A percentile compares a stretch with the other conserved stretches of the same genome.
phyloP scores from a whole-genome alignment of 35 echinoderm and acorn worm genomes.

The Apostichopus californicus region DNA sequence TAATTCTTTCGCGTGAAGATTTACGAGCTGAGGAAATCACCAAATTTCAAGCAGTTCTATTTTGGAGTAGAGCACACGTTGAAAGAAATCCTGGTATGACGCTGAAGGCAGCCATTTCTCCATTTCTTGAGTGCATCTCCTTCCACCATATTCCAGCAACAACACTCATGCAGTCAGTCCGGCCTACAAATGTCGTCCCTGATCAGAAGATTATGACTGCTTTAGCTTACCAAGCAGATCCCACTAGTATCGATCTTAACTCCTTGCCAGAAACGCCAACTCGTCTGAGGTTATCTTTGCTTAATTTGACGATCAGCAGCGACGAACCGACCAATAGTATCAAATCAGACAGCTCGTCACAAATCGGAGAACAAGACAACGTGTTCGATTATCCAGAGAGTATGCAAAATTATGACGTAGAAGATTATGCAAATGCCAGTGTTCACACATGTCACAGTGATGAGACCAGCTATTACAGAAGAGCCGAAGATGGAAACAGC shows the following conservation, averaged over 20 bases:
- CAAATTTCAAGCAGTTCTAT: conserved; percentile 87
- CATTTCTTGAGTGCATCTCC: conserved; percentile 89
- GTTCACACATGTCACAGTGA: conserved; percentile 30
- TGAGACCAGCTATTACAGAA: conserved; percentile 38
- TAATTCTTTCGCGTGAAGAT: conserved; percentile 92
- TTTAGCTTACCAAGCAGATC: conserved; percentile 95
- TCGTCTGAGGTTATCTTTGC: conserved; percentile 37
- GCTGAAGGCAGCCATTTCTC: conserved; percentile 73
- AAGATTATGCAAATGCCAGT: neutral
- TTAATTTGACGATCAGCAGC: conserved; percentile 24
- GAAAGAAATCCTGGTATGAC: conserved; percentile 68
- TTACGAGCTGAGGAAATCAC: conserved; percentile 92
- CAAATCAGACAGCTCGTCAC: conserved; percentile 22
- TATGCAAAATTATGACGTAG: conserved; percentile 44
- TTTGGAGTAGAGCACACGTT: conserved; percentile 72
- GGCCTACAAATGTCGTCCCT: conserved; percentile 69
- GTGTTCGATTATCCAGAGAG: conserved; percentile 46
- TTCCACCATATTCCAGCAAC: conserved; percentile 93
- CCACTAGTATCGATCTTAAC: conserved; percentile 75
- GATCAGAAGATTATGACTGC: conserved; percentile 98
- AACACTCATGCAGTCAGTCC: conserved; percentile 83
- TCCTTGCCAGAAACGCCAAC: conserved; percentile 49
- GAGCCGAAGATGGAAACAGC: conserved; percentile 1
- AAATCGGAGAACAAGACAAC: conserved; percentile 22
- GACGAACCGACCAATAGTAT: conserved; percentile 4